Evolutionary conservation across 2,888 invertebrate species (phyloP), one percentile per base, ranked within the genome.

Genomic region (Diaprepes abbreviatus): DNA sequence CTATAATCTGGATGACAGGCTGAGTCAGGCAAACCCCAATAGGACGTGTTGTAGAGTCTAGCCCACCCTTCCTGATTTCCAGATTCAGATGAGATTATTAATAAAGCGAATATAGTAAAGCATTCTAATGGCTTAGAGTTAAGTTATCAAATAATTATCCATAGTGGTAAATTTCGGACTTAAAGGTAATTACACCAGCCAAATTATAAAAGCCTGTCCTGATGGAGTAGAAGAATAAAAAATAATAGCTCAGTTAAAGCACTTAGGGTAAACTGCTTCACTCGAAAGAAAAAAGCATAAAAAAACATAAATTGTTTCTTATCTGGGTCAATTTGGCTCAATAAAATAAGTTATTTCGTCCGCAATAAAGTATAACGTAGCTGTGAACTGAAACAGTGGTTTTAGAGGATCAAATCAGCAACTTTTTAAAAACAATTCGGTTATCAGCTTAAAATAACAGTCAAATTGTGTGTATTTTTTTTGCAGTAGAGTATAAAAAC

Each of bases 221-320:
- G 43, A 19, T 43, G 43, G 43, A 43, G 43, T 43, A 19, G 43
- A 48, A 48, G 28, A 48, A 48, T 48, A 48, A 48, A 48, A 24
- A 48, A 48, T 48, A 48, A 48, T 28, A 24, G 28, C 48, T 48
- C 14, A 14, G 48, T 28, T 48, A 28, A 48, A 28, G 28, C 48
- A 28, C 28, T 48, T 48, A 28, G 24, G 24, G 48, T 48, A 48
- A 48, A 48, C 48, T 24, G 24, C 48, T 24, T 48, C 24, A 48
- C 48, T 28, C 43, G 48, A 48, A 48, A 48, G 28, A 48, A 48
- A 40, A 48, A 48, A 7, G 48, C 24, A 48, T 48, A 48, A 48
- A 48, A 43, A 48, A 48, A 19, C 24, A 24, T 48, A 48, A 48
- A 48, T 48, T 48, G 48, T 48, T 48, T 48, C 43, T 48, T 48